Evolutionary conservation across 2,888 invertebrate genomes (phyloP), one percentile per base, ranked within the genome.

Genomic region (Operophtera brumata): DNA sequence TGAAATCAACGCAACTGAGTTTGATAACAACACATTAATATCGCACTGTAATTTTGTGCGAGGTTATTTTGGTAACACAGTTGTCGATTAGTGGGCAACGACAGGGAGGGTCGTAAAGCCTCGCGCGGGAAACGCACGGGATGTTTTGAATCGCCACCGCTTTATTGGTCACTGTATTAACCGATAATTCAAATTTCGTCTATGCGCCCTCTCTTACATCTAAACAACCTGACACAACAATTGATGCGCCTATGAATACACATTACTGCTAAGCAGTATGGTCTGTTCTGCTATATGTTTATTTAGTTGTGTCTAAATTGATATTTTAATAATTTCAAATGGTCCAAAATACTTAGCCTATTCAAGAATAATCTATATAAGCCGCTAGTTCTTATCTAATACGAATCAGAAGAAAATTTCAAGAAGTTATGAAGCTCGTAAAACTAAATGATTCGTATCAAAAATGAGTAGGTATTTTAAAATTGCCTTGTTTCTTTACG

Each of bases 101-200:
- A 82, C 81, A 82, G 83, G 73, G 79, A 70, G 69, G 65, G 84
- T 70, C 77, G 82, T 89, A 87, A 87, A 85, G 82, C 78, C 75
- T 74, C 67, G 70, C 68, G 67, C 73, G 79, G 78, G 77, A 75
- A 73, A 77, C 63, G 81, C 75, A 84, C 87, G 87, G 89, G 89
- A 89, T 88, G 89, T 89, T 89, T 82, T 85, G 87, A 85, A 87
- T 86, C 83, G 86, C 82, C 80, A 79, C 78, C 79, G 77, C 74
- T 86, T 89, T 88, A 86, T 85, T 82, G 74, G 80, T 75, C 69
- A 68, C 79, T 78, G 82, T 86, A 86, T 85, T 86, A 83, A 80
- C 79, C 86, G 80, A 86, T 86, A 84, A 86, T 84, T 86, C 85
- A 81, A 79, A 77, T 77, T 80, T 78, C 74, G 75, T 75, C 71